Base-by-base conservation (phyloP, 2,113 vertebrate genomes). In the Acrocephalus arundinaceus region DNA sequence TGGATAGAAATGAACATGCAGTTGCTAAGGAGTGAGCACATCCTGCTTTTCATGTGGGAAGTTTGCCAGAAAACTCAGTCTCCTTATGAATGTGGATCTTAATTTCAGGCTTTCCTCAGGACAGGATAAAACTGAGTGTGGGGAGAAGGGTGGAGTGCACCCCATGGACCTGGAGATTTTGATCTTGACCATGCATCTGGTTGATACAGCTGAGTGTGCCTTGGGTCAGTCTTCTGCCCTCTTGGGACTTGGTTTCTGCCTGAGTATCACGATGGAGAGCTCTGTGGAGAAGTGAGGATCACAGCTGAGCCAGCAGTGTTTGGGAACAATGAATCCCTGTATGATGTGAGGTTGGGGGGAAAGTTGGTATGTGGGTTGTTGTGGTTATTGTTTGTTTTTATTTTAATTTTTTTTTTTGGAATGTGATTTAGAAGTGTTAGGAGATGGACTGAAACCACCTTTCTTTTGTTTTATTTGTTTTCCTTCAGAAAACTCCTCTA, bases 391-490 rank as follows among this genome's bases (percentile, higher is more conserved):
- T 19, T 67, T 7, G 4, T 27, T 57, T 65, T 20, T 1, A 2
- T 35, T 59, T 16, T 45, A 18, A 35, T 8, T 25, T 20, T 20
- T 31, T 45, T 52, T 46, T 63, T 65, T 6, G 6, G 16, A 58
- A 13, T 22, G 17, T 51, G 20, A 46, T 59, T 89, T 83, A 8
- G 6, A 49, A 75, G 23, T n/a, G 3, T 31, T 73, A 27, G 31
- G 46, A 81, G 46, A 24, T 37, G 8, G 19, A 76, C 6, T 39
- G 35, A 75, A 93, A 54, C 14, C 4, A 5, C 45, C 23, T 87
- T 33, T 2, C 1, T 39, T 13, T 45, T 11, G 21, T 24, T 4
- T 35, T 6, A 0, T 3, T 25, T 28, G 24, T 41, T 48, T 35
- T 11, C 7, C 21, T 66, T 92, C 15, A 33, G 11, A n/a, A 25